phyloP scores from a whole-genome alignment of 2,888 invertebrate species.

The Piscicola geometra region DNA sequence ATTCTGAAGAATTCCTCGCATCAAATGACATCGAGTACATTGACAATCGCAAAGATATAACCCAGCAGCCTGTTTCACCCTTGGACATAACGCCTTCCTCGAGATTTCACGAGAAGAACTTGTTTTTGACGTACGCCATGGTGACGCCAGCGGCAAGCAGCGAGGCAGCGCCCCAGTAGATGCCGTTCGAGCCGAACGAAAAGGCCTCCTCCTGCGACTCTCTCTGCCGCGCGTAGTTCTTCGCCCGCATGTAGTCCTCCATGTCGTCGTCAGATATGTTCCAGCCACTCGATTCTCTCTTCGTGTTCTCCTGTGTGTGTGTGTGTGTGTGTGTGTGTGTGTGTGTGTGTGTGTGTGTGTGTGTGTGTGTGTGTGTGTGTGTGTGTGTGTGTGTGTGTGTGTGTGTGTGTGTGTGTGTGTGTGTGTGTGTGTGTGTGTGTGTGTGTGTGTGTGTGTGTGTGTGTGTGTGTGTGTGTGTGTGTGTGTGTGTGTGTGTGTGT shows the following conservation, averaged over 20 bases:
- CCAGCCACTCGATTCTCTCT: slow-evolving; percentile 20
- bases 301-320: not conserved
- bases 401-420: slow-evolving; percentile 22
- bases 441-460: slow-evolving; percentile 19
- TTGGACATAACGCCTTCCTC: no score
- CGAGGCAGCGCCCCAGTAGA: slow-evolving; percentile 27
- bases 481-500: slow-evolving; percentile 19
- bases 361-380: slow-evolving; percentile 25
- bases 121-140: slow-evolving; percentile 26
- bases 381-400: slow-evolving; percentile 28
- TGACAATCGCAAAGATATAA: no score
- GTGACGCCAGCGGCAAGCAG: slow-evolving; percentile 30
- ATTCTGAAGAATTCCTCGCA: no score
- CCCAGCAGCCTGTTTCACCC: no score
- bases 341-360: slow-evolving; percentile 14
- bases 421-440: slow-evolving; percentile 18
- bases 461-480: slow-evolving; percentile 19
- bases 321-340: slow-evolving; percentile 25
- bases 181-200: not conserved
- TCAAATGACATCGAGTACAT: no score
- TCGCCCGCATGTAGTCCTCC: slow-evolving; percentile 18
- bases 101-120: slow-evolving; percentile 22
- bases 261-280: slow-evolving; percentile 27
- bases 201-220: not conserved
- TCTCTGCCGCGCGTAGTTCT: not conserved